A percentile compares a stretch with the other conserved stretches of the same genome.
Conservation (phyloP, 2,797 vertebrate genomes). For the Gymnothorax reevesii region DNA sequence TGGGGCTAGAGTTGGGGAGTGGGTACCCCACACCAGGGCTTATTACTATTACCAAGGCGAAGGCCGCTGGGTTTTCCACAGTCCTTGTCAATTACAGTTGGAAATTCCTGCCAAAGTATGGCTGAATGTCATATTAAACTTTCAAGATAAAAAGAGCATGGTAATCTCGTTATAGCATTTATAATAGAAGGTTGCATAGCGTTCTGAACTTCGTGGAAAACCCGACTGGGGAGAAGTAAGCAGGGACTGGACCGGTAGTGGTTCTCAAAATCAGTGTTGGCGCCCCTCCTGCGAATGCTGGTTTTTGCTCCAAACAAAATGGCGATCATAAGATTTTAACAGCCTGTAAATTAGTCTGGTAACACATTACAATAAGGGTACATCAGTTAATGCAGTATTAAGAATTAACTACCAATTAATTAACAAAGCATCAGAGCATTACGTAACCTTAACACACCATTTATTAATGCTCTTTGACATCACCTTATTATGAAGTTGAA, state of each 20-base stretch:
- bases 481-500: no score
- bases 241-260: not conserved
- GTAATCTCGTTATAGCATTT: not conserved
- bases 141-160: not conserved
- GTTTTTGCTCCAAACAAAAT: no score
- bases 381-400: no score
- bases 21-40: not conserved
- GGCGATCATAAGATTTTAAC: no score
- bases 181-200: not conserved
- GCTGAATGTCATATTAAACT: not conserved
- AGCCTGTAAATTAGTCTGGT: no score
- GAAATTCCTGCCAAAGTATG: not conserved
- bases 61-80: not conserved
- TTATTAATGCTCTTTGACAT: no score
- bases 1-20: no score
- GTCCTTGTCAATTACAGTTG: not conserved
- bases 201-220: not conserved
- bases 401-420: no score
- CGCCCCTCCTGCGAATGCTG: no score
- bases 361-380: no score
- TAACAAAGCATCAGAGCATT: no score
- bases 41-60: not conserved
- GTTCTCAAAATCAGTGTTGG: conserved; percentile 2
- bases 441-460: no score
- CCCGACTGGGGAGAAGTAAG: not conserved